Evolutionary conservation across 2,888 invertebrate genomes (phyloP), one percentile per base, ranked within the genome.

Genomic region (Amblyjoppa fuscipennis): DNA sequence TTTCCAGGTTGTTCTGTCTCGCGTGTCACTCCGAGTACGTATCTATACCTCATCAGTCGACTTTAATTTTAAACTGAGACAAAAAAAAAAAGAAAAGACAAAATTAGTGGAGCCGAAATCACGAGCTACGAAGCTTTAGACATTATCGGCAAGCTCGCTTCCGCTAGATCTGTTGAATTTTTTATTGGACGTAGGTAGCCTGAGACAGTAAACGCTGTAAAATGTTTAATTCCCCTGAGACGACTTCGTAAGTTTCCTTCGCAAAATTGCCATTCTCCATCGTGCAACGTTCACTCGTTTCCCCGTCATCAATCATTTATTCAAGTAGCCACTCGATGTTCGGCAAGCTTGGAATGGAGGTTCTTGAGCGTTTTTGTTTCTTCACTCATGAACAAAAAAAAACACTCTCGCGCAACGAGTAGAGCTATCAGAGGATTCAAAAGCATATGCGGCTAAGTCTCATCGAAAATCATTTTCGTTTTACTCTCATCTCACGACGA

Each of bases 1-100:
- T 91, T 92, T 91, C 69, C 91, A 92, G 91, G 91, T 92, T 92
- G 87, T 90, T 92, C 87, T 92, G 90, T 86, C 88, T 92, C 89
- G 87, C 90, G 88, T 92, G 91, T 90, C 88, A 89, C 88, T 89
- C 90, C 86, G 92, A 92, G 91, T 90, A 89, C 88, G 89, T 90
- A 86, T 87, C 11, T 34, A 31, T 71, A 53, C 25, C 25, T 38
- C 20, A 53, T 38, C 68, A 68, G 1, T 16, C 34, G n/a, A 38
- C 64, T 64, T 68, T 20, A n/a, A n/a, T 20, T 68, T 5, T 41
- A 9, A 25, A 64, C 5, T 13, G 28, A 61, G 61, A 64, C 6
- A 16, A 34, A 64, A 4, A 64, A 61, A 61, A 28, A 59, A 9
- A 9, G 11, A 59, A 59, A 11, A 25, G 11, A 59, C 11, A 56